These are phyloP conservation scores for Crotalus horridus DNA, from an alignment of 2,113 vertebrate species.

Conservation along the genomic window DNA sequence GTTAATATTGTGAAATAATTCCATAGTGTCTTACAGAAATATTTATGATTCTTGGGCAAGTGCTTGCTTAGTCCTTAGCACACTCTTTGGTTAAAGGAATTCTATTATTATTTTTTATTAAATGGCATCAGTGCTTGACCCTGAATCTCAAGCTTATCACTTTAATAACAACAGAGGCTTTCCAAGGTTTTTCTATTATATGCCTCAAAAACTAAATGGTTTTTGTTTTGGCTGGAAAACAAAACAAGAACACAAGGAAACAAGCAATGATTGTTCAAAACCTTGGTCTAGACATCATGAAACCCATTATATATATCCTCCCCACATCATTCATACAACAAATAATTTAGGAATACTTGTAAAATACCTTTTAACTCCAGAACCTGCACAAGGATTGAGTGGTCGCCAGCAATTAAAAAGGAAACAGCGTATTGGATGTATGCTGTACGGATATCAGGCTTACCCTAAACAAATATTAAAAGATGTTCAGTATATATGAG, in stretches of 20 bases:
- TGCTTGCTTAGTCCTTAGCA: background rate
- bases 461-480: slow-evolving; percentile 71
- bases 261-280: background rate
- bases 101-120: background rate
- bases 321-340: background rate
- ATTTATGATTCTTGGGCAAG: background rate
- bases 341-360: background rate
- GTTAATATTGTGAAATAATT: background rate
- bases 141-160: background rate
- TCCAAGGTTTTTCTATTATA: background rate
- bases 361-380: slow-evolving; percentile 89
- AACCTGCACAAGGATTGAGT: slow-evolving; percentile 75
- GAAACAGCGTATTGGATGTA: slow-evolving; percentile 90
- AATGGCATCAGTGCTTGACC: too few relatives aligned
- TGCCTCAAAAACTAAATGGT: background rate
- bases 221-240: background rate
- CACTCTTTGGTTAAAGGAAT: background rate
- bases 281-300: background rate
- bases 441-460: slow-evolving; percentile 84
- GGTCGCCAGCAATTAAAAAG: slow-evolving; percentile 88
- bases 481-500: background rate
- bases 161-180: background rate
- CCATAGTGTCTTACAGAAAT: slow-evolving; percentile 1
- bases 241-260: background rate
- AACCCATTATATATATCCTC: background rate